Base-by-base conservation (phyloP, 2,797 vertebrate genomes). In the Gymnoscopelus microlampas region DNA sequence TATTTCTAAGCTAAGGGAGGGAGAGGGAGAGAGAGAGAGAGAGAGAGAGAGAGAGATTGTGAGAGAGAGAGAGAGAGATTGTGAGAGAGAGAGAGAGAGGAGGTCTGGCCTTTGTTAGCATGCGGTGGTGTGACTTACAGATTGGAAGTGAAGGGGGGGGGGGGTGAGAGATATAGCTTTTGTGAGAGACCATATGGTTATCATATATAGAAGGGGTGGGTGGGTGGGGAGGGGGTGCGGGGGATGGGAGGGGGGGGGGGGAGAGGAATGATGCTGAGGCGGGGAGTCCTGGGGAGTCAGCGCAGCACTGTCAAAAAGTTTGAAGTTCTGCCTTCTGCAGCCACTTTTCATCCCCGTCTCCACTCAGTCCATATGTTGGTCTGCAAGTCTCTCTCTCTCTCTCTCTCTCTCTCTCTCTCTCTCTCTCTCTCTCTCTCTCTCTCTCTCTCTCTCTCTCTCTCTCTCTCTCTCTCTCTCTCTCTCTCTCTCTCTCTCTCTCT, bases 271-370 rank as follows among this genome's bases (percentile, higher is more conserved):
- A 53, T 53, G 50, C 62, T 53, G 29, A 35, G 19, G 26, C 48
- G 26, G 14, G 12, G 32, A 35, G 7, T 26, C 62, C 50, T 7
- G 32, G 32, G 32, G 32, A 35, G 32, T 35, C 32, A 7, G 6
- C 32, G 5, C 50, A 64, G 12, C 24, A 64, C 62, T 53, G 49
- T n/a, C 62, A 62, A 26, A 51, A 39, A 53, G 24, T 15, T 64
- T 3, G 26, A 19, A 35, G 32, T 6, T 35, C 32, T 35, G 32
- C 32, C 32, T 35, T 35, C 32, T 35, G 32, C 5, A 35, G 32
- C 5, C 5, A 29, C 26, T 29, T 29, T 29, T 29, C 26, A 29
- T 29, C 26, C 26, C 26, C 3, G 5, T 5, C 32, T 35, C 5
- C 32, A 35, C 32, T 35, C 32, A 6, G 32, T 35, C 32, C 32